Evolutionary conservation across 2,797 vertebrate species (phyloP), one percentile per base, ranked within the genome.

Genomic region (Enteromius thamalakanensis): DNA sequence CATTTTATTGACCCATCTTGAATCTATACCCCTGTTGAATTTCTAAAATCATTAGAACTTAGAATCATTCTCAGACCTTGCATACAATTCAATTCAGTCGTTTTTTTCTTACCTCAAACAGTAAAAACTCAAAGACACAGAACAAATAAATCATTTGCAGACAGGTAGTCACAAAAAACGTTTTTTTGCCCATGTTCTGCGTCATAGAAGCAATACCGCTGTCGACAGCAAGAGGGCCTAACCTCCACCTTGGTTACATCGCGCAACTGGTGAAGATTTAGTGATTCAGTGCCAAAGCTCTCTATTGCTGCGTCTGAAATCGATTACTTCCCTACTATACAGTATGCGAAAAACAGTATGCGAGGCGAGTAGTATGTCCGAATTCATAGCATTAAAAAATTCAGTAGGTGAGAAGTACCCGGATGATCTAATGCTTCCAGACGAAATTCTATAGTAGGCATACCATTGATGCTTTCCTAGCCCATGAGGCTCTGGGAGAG

Each of bases 1-100:
- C 87, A 49, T 92, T 93, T 90, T 90, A 92, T 93, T 93, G 83
- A 84, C 89, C 92, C 88, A 90, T 88, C 91, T 87, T 76, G 26
- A 87, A 89, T 85, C 42, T 77, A 87, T 83, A 55, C 87, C 40
- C 82, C 81, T 90, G 86, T 81, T 88, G 89, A 91, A 90, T 87
- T 86, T 87, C 53, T 88, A 72, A 88, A 34, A 86, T 85, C 80
- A 79, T 89, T 93, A 91, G n/a, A n/a, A 26, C 49, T 55, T 82
- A 68, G 70, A 76, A 74, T 80, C 78, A 78, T 88, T 70, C 45
- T 92, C 81, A 85, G 81, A 82, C 14, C 83, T 83, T 94, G 92
- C 92, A 91, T 93, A 93, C 91, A 93, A 42, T 69, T 86, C 88
- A 29, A 51, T 86, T 81, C 60, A 85, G 83, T 84, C 45, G 76